Conservation (phyloP, 2,113 vertebrate genomes). For the Cebidichthys violaceus region DNA sequence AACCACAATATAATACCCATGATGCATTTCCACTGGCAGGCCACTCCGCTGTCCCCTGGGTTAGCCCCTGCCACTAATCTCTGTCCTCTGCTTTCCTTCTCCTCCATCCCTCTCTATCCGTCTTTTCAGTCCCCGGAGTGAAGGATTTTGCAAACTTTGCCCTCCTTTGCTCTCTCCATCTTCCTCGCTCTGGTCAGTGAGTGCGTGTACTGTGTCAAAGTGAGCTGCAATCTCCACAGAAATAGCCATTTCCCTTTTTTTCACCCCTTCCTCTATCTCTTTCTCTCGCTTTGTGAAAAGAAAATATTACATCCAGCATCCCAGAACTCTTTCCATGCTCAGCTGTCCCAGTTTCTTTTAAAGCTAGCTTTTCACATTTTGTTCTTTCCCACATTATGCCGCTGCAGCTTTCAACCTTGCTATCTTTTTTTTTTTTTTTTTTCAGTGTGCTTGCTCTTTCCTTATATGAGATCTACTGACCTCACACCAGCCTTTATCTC, state of each 20-base stretch:
- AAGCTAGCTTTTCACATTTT: slow-evolving; percentile 44
- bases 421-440: not conserved
- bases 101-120: slow-evolving; percentile 32
- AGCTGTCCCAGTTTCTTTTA: slow-evolving; percentile 57
- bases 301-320: slow-evolving; percentile 49
- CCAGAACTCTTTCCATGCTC: slow-evolving; percentile 50
- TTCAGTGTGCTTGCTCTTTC: not conserved
- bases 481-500: slow-evolving; percentile 11
- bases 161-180: slow-evolving; percentile 55
- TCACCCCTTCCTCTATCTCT: slow-evolving; percentile 5
- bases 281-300: slow-evolving; percentile 35
- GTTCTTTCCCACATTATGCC: slow-evolving; percentile 17
- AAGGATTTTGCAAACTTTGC: slow-evolving; percentile 65
- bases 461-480: slow-evolving; percentile 2
- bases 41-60: slow-evolving; percentile 67
- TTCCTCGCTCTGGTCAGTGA: slow-evolving; percentile 40
- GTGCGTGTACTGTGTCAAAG: slow-evolving; percentile 36
- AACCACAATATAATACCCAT: slow-evolving; percentile 74
- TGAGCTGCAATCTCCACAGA: slow-evolving; percentile 44
- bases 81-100: slow-evolving; percentile 59
- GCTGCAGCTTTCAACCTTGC: slow-evolving; percentile 22
- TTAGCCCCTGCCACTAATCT: slow-evolving; percentile 67
- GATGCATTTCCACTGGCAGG: slow-evolving; percentile 77
- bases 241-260: slow-evolving; percentile 19
- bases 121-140: slow-evolving; percentile 44